A percentile compares a stretch with the other conserved stretches of the same genome.
Conservation (phyloP, 1,140 invertebrate genomes). For the Drosophila watanabei region DNA sequence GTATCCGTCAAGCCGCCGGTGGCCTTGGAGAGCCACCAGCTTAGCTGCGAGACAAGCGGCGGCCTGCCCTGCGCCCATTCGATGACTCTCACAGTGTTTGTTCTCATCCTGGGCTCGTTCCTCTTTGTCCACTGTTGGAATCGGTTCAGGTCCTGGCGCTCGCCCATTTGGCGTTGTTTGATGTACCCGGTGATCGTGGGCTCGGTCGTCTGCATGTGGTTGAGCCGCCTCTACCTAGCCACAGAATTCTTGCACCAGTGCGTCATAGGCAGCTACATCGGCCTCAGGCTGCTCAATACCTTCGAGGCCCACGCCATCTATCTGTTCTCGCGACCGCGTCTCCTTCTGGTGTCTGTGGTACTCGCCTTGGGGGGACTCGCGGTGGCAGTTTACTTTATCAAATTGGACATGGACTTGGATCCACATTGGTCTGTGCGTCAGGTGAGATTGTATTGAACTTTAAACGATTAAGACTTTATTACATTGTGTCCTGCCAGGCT, state of each 20-base stretch:
- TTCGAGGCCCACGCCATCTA: conserved; percentile 34
- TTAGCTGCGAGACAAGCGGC: conserved; percentile 74
- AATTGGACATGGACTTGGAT: conserved; percentile 58
- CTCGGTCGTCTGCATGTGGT: conserved; percentile 53
- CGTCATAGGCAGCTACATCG: conserved; percentile 54
- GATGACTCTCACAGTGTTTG: conserved; percentile 53
- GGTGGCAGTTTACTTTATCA: conserved; percentile 60
- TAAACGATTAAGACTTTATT: too few relatives aligned
- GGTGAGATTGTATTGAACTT: conserved; percentile 29
- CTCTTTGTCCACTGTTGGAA: conserved; percentile 30
- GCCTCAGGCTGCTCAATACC: conserved; percentile 27
- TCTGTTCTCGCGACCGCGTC: conserved; percentile 20
- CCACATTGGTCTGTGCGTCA: conserved; percentile 80
- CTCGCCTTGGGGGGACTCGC: conserved; percentile 38
- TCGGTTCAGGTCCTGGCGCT: not conserved
- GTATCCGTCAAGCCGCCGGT: conserved; percentile 5
- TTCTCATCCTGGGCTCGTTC: conserved; percentile 40
- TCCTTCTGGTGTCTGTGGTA: conserved; percentile 24
- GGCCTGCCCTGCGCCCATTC: conserved; percentile 73
- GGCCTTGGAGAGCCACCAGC: conserved; percentile 47
- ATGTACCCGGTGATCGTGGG: not conserved
- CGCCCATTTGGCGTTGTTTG: not conserved
- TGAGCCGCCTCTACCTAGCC: conserved; percentile 73
- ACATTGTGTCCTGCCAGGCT: conserved; percentile 36
- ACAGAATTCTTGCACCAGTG: conserved; percentile 81